Conservation (phyloP, 2,797 vertebrate species). For the Tapera naevia region DNA sequence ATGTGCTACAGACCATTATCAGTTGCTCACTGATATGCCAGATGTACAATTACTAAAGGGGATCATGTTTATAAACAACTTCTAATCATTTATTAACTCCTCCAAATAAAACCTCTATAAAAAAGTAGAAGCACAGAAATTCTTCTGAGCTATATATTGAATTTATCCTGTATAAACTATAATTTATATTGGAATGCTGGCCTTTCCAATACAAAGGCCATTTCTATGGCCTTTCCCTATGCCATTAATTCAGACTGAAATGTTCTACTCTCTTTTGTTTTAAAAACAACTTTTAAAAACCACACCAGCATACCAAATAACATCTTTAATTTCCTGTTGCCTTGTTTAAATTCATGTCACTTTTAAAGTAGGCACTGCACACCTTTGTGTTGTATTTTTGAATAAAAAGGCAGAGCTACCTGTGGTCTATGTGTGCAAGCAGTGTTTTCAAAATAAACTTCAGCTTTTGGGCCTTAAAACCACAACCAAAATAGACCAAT, state of each 20-base stretch:
- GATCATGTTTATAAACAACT: background rate
- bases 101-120: background rate
- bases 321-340: constrained; percentile 31
- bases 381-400: background rate
- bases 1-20: background rate
- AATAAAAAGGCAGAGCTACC: background rate
- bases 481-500: background rate
- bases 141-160: background rate
- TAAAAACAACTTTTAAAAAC: background rate
- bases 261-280: background rate
- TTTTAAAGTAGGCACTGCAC: background rate
- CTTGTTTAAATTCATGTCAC: background rate
- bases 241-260: background rate
- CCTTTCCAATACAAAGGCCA: too few species aligned
- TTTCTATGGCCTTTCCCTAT: background rate
- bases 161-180: background rate
- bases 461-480: background rate
- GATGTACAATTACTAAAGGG: background rate
- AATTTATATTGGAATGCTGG: background rate
- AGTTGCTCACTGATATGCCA: background rate
- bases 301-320: background rate
- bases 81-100: background rate
- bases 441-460: background rate
- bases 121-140: background rate
- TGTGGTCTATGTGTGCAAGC: background rate